Base-by-base conservation (phyloP, 2,113 vertebrate genomes). In the Ptychochromis oligacanthus region DNA sequence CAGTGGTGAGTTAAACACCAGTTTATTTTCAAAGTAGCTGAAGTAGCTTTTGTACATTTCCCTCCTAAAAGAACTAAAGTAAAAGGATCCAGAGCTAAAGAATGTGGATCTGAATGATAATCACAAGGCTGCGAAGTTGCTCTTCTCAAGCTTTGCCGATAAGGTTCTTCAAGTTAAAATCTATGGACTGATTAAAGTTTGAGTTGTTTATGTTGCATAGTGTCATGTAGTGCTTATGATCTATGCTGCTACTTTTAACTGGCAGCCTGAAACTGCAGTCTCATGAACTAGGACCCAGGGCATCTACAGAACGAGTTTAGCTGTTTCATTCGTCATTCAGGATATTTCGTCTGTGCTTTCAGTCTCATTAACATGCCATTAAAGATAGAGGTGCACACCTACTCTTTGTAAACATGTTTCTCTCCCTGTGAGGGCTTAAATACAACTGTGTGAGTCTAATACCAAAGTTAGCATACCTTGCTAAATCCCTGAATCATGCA, bases 1-100 rank as follows among this genome's bases (percentile, higher is more conserved):
- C 76, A 85, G 38, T 79, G 93, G 93, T 93, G 82, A 94, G 94
- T 91, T 62, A 22, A 76, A 64, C 43, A 61, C n/a, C 26, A 2
- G 28, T 52, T 58, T 60, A 43, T 62, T 80, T 36, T 34, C 13
- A 18, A 36, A 72, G 18, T 14, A 74, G 55, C 24, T 1, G 0
- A 59, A 54, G 7, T 64, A 61, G 2, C 6, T 2, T 59, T 57
- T 57, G 28, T 28, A 15, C 22, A 46, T 26, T n/a, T 15, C 2
- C 54, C 10, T 49, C 24, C 34, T 24, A 67, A 77, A 24, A 24
- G 7, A 31, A 46, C 38, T 60, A 31, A 2, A 60, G 15, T 49
- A 3, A 49, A 77, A 46, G 28, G 6, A 77, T 26, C 56, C 75
- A n/a, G 22, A 43, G 14, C 55, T 40, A 59, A 18, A 24, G 18